These are phyloP conservation scores for Drosophila tsacasi DNA, from an alignment of 1,140 invertebrate genomes.

Conservation along the genomic window DNA sequence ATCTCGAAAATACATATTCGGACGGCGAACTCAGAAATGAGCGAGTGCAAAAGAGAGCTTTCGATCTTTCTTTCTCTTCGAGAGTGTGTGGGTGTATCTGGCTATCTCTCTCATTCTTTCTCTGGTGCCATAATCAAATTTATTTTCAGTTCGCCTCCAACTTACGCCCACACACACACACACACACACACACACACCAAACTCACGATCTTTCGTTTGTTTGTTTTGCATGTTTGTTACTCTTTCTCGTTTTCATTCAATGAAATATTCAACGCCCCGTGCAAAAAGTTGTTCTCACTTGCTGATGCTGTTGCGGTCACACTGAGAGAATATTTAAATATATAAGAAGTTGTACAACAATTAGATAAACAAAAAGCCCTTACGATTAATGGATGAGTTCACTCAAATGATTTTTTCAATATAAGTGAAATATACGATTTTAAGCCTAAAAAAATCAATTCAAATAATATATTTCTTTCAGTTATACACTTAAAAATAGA, in stretches of 20 bases:
- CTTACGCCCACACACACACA: constrained; percentile 20
- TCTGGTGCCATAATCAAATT: constrained; percentile 60
- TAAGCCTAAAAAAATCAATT: too few species aligned
- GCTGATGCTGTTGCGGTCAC: constrained; percentile 25
- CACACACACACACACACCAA: not conserved
- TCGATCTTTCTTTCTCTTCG: constrained; percentile 17
- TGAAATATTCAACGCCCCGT: constrained; percentile 57
- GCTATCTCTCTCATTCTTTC: constrained; percentile 15
- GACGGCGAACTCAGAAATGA: constrained; percentile 46
- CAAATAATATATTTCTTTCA: not conserved
- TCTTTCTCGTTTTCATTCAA: constrained; percentile 52
- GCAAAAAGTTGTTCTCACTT: constrained; percentile 46
- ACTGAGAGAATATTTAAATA: constrained; percentile 9
- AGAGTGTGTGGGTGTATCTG: constrained; percentile 9
- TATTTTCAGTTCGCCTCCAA: constrained; percentile 67
- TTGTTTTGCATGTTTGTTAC: constrained; percentile 70
- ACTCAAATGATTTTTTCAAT: not conserved
- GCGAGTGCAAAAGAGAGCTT: constrained; percentile 71
- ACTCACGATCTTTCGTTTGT: constrained; percentile 41
- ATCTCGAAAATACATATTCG: constrained; percentile 9
- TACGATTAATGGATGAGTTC: not conserved
- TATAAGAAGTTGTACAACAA: not conserved
- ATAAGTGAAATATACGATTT: not conserved
- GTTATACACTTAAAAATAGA: not conserved
- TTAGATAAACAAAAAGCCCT: too few species aligned